These are phyloP conservation scores for Chrysoperla carnea DNA, from an alignment of 1,140 invertebrate genomes.

Conservation along the genomic window DNA sequence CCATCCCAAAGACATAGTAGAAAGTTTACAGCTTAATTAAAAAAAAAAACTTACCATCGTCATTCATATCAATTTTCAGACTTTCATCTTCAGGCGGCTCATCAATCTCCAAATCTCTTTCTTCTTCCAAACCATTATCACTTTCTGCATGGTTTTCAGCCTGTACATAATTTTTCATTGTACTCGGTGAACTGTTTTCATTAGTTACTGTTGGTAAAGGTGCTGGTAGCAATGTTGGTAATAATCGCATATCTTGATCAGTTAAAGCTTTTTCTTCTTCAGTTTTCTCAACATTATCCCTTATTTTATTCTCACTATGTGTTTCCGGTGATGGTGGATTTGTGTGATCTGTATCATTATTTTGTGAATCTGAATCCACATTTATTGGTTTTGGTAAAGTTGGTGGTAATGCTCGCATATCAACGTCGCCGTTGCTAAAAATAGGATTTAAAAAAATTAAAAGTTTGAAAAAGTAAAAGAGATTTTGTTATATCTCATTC, in stretches of 20 bases:
- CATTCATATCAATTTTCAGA: background rate
- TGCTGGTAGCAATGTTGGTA: background rate
- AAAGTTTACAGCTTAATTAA: too few relatives aligned
- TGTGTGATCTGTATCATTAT: background rate
- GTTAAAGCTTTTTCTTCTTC: background rate
- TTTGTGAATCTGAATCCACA: background rate
- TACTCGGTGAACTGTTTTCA: too few relatives aligned
- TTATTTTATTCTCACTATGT: background rate
- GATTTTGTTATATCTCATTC: too few relatives aligned
- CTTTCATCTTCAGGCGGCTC: background rate
- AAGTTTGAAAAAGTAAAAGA: too few relatives aligned
- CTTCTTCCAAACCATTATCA: background rate
- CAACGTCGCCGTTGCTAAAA: slow-evolving; percentile 20
- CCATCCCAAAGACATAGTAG: too few relatives aligned
- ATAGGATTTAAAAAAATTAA: background rate
- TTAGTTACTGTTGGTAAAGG: too few relatives aligned
- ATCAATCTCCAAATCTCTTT: background rate
- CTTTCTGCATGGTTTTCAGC: background rate
- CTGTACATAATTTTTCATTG: background rate
- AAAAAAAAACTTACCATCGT: background rate
- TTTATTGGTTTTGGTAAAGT: background rate
- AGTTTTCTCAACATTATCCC: background rate
- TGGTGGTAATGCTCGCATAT: slow-evolving; percentile 19
- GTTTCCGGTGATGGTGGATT: background rate
- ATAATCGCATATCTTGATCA: background rate